Conservation (phyloP, 2,888 invertebrate genomes). For the Xanthorhoe spadicearia region DNA sequence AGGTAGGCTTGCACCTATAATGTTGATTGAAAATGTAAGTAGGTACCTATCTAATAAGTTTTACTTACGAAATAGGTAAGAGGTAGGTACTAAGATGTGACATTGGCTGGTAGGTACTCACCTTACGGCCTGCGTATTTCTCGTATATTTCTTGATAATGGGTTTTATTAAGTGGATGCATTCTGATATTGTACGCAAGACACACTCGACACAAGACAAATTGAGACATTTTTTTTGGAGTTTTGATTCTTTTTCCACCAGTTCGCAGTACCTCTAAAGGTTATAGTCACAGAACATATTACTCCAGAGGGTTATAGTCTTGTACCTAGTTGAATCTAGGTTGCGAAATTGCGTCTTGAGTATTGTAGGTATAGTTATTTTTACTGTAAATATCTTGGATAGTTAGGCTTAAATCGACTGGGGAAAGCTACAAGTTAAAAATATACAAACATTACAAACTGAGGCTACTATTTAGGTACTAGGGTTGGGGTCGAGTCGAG, state of each 20-base stretch:
- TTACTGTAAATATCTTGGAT: neutral
- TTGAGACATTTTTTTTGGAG: slow-evolving; percentile 6
- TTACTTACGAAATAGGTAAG: neutral
- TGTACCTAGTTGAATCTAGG: neutral
- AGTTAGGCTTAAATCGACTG: no score
- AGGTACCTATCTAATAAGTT: neutral
- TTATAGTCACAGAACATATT: no score
- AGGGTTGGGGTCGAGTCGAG: no score
- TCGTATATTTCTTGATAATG: slow-evolving; percentile 13
- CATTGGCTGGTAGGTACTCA: slow-evolving; percentile 8
- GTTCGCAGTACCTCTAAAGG: neutral
- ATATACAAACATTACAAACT: no score
- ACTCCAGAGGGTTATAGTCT: no score
- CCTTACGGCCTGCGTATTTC: slow-evolving; percentile 4
- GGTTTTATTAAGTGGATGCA: neutral
- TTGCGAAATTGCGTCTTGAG: neutral
- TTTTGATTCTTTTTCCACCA: neutral
- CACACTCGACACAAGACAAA: slow-evolving; percentile 5
- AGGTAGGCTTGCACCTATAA: no score
- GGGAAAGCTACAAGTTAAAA: no score
- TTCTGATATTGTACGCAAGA: neutral
- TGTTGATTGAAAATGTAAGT: no score
- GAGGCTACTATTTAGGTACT: no score
- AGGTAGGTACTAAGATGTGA: neutral
- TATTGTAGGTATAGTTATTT: neutral